Evolutionary conservation across 92 coral and sea anemone species (phyloP).

Genomic region (Umimayanthus kanabou): DNA sequence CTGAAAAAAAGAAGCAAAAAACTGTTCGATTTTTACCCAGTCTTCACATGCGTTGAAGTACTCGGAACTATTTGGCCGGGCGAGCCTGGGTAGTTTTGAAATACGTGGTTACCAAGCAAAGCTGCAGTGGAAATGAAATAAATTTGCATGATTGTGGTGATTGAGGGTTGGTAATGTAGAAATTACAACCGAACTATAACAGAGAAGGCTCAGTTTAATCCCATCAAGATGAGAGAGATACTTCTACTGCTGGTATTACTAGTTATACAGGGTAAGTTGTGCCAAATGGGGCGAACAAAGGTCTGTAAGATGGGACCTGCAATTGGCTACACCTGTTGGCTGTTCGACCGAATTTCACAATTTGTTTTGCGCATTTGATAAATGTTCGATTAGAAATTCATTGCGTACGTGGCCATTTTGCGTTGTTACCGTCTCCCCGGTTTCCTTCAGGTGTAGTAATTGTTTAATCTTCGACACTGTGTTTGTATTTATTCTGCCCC

Average conservation of each 20-base stretch:
- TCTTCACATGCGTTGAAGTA: too few relatives aligned
- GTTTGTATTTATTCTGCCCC: neutral
- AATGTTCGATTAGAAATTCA: neutral
- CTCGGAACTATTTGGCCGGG: slow-evolving; percentile 1
- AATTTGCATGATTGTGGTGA: slow-evolving; percentile 8
- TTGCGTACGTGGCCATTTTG: slow-evolving; percentile 22
- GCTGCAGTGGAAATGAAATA: neutral
- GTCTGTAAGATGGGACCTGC: neutral
- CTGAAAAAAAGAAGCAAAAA: too few relatives aligned
- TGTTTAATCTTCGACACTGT: neutral
- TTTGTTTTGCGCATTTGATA: slow-evolving; percentile 4
- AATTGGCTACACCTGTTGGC: neutral
- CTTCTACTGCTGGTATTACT: neutral
- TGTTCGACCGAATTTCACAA: neutral
- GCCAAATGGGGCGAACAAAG: neutral
- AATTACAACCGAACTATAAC: neutral
- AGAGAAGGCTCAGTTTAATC: neutral
- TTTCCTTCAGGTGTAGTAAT: neutral
- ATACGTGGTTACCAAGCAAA: slow-evolving; percentile 17
- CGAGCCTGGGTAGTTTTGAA: neutral
- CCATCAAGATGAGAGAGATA: slow-evolving; percentile 13
- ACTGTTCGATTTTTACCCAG: too few relatives aligned
- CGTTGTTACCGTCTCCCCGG: neutral
- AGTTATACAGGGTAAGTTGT: slow-evolving; percentile 18
- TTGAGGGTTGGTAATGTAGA: neutral